Percentiles rank a stretch among this genome's conserved stretches.
These are phyloP conservation scores for Cataglyphis cursor DNA, from an alignment of 2,888 invertebrate species.

Conservation along the genomic window DNA sequence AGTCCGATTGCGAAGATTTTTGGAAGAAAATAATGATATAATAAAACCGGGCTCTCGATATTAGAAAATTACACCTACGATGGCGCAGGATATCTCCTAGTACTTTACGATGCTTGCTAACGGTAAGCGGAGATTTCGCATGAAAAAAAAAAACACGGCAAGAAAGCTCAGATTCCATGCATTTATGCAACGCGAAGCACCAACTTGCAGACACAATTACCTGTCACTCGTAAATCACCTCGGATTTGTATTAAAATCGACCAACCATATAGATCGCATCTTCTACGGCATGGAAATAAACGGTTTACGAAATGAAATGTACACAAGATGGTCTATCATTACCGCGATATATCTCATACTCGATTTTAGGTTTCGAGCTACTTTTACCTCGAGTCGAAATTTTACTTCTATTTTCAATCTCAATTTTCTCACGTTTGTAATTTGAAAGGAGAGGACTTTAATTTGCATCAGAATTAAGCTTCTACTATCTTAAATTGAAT, in stretches of 20 bases:
- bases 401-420: neutral
- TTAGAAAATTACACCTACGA: slow-evolving; percentile 14
- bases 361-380: neutral
- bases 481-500: neutral
- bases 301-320: neutral
- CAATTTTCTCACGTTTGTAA: neutral
- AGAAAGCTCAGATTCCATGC: slow-evolving; percentile 51
- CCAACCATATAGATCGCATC: neutral
- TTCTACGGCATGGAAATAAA: neutral
- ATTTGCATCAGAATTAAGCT: neutral
- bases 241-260: slow-evolving; percentile 17
- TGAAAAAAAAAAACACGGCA: neutral
- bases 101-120: slow-evolving; percentile 5
- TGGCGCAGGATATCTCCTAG: neutral
- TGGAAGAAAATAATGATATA: no score
- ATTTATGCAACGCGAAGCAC: slow-evolving; percentile 20
- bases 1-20: neutral
- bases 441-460: neutral
- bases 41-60: neutral
- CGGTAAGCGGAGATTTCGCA: slow-evolving; percentile 48
- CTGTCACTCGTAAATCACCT: slow-evolving; percentile 4
- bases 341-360: neutral
- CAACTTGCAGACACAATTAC: slow-evolving; percentile 16
- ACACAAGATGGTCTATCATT: neutral
- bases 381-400: neutral